A percentile compares a stretch with the other conserved stretches of the same genome.
Conservation (phyloP, 2,797 vertebrate genomes). For the Gambusia yucatana region DNA sequence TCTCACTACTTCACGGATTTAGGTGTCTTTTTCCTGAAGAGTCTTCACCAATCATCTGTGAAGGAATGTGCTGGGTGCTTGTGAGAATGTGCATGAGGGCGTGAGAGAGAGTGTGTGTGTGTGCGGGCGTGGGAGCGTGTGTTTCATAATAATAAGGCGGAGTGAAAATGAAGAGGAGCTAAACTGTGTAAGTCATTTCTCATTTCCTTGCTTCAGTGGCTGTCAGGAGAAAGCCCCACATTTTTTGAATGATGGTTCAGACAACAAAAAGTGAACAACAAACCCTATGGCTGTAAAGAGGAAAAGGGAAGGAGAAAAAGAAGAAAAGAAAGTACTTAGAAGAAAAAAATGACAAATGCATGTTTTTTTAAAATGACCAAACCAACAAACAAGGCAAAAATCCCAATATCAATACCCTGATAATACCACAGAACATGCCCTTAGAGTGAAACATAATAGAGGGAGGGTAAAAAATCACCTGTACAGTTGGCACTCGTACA, state of each 20-base stretch:
- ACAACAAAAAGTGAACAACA: conserved; percentile 78
- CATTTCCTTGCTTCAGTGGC: conserved; percentile 74
- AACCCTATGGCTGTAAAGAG: conserved; percentile 64
- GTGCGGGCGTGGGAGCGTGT: conserved; percentile 7
- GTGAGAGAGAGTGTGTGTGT: conserved; percentile 18
- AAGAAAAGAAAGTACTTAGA: conserved; percentile 11
- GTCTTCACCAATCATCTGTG: conserved; percentile 74
- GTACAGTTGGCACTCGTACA: conserved; percentile 61
- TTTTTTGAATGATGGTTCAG: conserved; percentile 75
- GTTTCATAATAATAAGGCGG: conserved; percentile 73
- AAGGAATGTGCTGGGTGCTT: conserved; percentile 37
- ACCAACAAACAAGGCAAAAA: conserved; percentile 52
- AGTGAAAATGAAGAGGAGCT: conserved; percentile 80
- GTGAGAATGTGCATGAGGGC: neutral
- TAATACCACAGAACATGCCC: conserved; percentile 55
- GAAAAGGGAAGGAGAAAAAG: conserved; percentile 31
- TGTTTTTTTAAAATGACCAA: conserved; percentile 47
- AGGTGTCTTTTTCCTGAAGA: conserved; percentile 62
- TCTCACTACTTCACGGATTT: conserved; percentile 62
- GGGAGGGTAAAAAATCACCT: conserved; percentile 45
- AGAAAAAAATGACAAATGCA: conserved; percentile 29
- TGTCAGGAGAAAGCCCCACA: conserved; percentile 74
- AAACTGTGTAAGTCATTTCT: conserved; percentile 82
- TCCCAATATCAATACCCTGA: conserved; percentile 48
- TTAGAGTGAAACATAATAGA: conserved; percentile 64